phyloP scores from a whole-genome alignment of 2,113 vertebrate genomes.

The Cheilinus undulatus region DNA sequence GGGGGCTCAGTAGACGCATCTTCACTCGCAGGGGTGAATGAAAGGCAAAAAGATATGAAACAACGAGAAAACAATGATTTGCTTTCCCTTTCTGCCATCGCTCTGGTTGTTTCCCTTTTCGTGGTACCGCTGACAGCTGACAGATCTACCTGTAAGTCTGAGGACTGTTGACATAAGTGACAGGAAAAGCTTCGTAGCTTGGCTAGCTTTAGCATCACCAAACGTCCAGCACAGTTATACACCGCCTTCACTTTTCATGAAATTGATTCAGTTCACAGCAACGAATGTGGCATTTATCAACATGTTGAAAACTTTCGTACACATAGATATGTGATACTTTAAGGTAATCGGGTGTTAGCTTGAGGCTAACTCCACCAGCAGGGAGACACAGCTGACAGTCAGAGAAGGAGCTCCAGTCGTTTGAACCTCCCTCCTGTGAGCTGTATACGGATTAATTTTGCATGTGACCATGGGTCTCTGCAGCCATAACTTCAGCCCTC shows the following conservation, averaged over 20 bases:
- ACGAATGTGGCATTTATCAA: not conserved
- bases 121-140: slow-evolving; percentile 68
- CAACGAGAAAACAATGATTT: not conserved
- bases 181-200: not conserved
- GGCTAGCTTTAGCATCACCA: not conserved
- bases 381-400: too few relatives aligned
- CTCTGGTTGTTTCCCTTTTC: slow-evolving; percentile 60
- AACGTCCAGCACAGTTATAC: not conserved
- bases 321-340: not conserved
- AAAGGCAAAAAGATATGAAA: slow-evolving; percentile 42
- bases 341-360: not conserved
- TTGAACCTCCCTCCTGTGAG: slow-evolving; percentile 75
- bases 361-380: not conserved
- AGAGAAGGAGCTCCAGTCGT: slow-evolving; percentile 6
- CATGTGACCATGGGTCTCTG: slow-evolving; percentile 76
- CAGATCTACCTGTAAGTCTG: slow-evolving; percentile 66
- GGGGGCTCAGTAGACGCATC: slow-evolving; percentile 10
- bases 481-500: slow-evolving; percentile 39
- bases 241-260: not conserved
- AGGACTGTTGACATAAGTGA: not conserved
- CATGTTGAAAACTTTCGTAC: fast-evolving
- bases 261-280: not conserved
- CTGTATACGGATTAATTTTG: slow-evolving; percentile 52
- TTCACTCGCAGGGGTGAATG: not conserved
- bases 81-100: slow-evolving; percentile 19